Evolutionary conservation across 2,888 invertebrate species (phyloP), one percentile per base, ranked within the genome.

Genomic region (Aphelenchoides bicaudatus): DNA sequence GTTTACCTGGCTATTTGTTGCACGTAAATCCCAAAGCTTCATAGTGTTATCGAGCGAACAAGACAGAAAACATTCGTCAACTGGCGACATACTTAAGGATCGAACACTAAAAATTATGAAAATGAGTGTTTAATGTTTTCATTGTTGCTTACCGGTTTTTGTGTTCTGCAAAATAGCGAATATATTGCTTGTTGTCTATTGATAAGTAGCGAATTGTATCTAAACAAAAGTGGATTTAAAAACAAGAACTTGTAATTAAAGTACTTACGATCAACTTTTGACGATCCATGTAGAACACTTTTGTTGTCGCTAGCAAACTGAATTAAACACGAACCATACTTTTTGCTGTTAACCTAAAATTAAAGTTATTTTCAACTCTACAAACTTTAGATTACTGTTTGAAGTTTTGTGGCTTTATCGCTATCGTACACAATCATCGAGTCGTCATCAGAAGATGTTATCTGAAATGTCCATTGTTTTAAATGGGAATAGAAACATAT

Each of bases 371-470:
- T 34, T 13, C 34, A 34, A 16, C 16, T 16, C 13, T 13, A 16
- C 16, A 28, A 48, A 8, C 46, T 4, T 16, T 6, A 5, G 16
- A 59, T 53, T 34, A 80, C 83, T 79, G 78, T 82, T 29, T 63
- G 59, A 30, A 61, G 55, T 46, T 56, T 58, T 71, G 90, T 90
- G 68, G 96, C 98, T 79, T 91, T 92, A 80, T 94, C 91, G 81
- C 96, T 94, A 81, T 98, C 96, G 81, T 96, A 99, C 70, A 98
- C 92, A 53, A 94, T 92, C 78, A 98, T 98, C 81, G 94, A 94
- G 82, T 99, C 98, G 82, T 98, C 98, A 82, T 96, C 94, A 80
- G 93, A 90, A 80, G 96, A 94, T 2, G 93, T 91, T 80, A 98
- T 93, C n/a, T n/a, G n/a, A n/a, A n/a, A n/a, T n/a, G n/a, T n/a